Conservation (phyloP, 1,140 invertebrate species). For the Drosophila bocki region DNA sequence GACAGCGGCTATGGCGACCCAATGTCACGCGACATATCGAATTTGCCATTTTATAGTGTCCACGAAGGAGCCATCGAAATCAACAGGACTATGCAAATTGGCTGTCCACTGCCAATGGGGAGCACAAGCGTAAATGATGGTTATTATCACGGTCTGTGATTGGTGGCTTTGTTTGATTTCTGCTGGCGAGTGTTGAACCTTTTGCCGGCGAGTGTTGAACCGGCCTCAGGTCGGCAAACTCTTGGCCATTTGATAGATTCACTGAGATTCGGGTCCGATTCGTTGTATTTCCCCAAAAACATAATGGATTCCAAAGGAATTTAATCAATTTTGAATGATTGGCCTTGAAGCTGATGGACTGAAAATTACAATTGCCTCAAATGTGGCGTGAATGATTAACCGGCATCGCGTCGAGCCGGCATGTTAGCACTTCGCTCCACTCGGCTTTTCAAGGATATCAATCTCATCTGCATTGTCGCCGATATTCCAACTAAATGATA, state of each 20-base stretch:
- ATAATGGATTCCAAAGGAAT: constrained; percentile 12
- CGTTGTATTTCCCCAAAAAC: background rate
- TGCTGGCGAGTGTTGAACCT: constrained; percentile 31
- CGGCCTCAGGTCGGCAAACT: constrained; percentile 44
- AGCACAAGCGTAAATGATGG: constrained; percentile 57
- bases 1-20: constrained; percentile 8
- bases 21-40: constrained; percentile 34
- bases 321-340: constrained; percentile 63
- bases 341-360: constrained; percentile 21
- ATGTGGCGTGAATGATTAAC: constrained; percentile 62
- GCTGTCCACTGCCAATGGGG: constrained; percentile 29
- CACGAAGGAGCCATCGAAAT: background rate
- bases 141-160: constrained; percentile 53
- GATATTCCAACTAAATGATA: constrained; percentile 3
- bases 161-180: constrained; percentile 51
- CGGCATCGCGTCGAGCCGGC: constrained; percentile 10
- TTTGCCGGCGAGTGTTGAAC: constrained; percentile 39
- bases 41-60: constrained; percentile 27
- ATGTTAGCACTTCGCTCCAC: constrained; percentile 2
- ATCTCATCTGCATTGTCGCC: constrained; percentile 22
- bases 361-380: constrained; percentile 47
- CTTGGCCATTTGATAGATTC: constrained; percentile 41
- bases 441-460: constrained; percentile 8
- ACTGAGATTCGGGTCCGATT: background rate
- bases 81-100: constrained; percentile 49